Percentiles rank a stretch among this genome's conserved stretches.
Evolutionary conservation across 2,888 invertebrate genomes (phyloP).

Genomic region (Drepana falcataria): DNA sequence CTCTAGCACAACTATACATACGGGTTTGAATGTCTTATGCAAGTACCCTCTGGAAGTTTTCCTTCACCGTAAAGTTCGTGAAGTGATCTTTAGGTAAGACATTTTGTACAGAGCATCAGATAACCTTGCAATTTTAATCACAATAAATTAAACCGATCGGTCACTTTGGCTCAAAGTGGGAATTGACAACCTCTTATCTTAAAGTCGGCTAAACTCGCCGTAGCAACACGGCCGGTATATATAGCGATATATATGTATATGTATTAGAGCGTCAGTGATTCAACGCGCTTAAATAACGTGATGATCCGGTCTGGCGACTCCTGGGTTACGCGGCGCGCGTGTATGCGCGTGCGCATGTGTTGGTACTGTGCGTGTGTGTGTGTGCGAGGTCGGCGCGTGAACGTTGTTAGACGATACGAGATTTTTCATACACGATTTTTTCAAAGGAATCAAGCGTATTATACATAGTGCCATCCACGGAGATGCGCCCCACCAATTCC

Average conservation of each 20-base stretch:
- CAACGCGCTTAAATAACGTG: neutral
- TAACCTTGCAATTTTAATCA: too few species aligned
- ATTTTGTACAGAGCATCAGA: too few species aligned
- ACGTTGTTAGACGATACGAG: neutral
- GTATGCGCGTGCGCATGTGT: slow-evolving; percentile 9
- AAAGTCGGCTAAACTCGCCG: neutral
- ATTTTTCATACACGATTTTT: neutral
- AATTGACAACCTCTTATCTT: neutral
- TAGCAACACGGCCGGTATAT: neutral
- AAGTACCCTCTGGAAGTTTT: too few species aligned
- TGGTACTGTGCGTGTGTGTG: slow-evolving; percentile 5
- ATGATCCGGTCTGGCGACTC: slow-evolving; percentile 24
- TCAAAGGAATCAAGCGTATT: too few species aligned
- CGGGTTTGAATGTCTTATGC: too few species aligned
- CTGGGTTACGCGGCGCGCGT: neutral
- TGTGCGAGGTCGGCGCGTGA: neutral
- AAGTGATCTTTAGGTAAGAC: too few species aligned
- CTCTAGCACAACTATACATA: too few species aligned
- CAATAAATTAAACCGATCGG: too few species aligned
- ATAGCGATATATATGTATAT: neutral
- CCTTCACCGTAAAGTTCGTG: too few species aligned
- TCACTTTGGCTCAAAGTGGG: neutral
- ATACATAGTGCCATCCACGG: too few species aligned
- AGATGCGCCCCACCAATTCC: too few species aligned
- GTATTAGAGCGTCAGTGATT: neutral